Evolutionary conservation across 1,140 invertebrate genomes (phyloP), one percentile per base, ranked within the genome.

Genomic region (Pantala flavescens): DNA sequence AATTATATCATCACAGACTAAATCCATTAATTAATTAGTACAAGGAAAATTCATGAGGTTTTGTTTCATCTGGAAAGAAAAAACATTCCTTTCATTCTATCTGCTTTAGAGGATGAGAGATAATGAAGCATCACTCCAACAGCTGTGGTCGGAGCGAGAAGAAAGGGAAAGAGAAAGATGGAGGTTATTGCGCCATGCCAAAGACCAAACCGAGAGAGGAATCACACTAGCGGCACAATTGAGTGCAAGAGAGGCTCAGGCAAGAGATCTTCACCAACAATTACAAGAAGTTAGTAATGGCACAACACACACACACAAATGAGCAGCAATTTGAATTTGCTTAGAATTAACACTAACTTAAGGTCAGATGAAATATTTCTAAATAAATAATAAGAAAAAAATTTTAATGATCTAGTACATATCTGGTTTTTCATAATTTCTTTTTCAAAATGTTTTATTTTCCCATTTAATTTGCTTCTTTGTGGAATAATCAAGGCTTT

Each of bases 131-230:
- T 89, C 85, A 73, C 84, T 91, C 70, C 89, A 90, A 74, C 85
- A 90, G 81, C 84, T 93, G 77, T 88, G 88, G 0, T 87, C 87
- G 28, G 91, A 96, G 80, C 86, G 93, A 0, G 93, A 94, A 76
- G 93, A 95, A 78, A 84, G 91, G 0, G 95, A 97, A 80, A 85
- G 93, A 24, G 94, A 97, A 81, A 88, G 94, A 55, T 96, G 94
- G 87, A 93, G 91, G 77, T 85, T 97, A 72, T 81, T 96, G 76
- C 89, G 92, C 78, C 93, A 94, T 79, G 94, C 94, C 0, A 85
- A 93, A 43, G 94, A 96, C 80, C 93, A 96, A 77, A 91, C 94
- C 0, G 94, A 97, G 83, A 84, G 94, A 75, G 93, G 92, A 21
- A 86, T 96, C 73, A 89, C 91, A 74, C 85, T 96, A 12, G 93